phyloP scores from a whole-genome alignment of 2,888 invertebrate species.

The Julus scanicus region DNA sequence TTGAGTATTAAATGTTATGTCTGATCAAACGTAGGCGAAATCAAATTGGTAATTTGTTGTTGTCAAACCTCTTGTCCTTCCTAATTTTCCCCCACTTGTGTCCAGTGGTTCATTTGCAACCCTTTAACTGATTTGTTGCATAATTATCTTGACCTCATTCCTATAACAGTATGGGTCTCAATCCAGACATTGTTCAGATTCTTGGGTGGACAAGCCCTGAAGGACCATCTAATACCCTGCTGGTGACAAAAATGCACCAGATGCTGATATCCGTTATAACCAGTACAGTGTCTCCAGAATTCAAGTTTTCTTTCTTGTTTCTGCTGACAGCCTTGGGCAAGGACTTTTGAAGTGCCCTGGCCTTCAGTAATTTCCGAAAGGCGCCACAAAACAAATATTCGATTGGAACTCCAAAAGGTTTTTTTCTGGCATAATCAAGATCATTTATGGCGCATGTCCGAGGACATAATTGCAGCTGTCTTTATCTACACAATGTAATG shows the following conservation, averaged over 20 bases:
- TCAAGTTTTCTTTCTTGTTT: neutral
- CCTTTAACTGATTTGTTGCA: constrained; percentile 17
- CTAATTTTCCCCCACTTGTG: neutral
- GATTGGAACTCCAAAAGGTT: neutral
- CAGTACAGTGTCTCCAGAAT: neutral
- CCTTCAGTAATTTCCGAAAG: neutral
- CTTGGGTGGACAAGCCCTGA: neutral
- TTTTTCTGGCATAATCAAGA: constrained; percentile 4
- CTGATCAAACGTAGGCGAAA: neutral
- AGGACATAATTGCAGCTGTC: neutral
- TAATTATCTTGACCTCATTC: constrained; percentile 7
- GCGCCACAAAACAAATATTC: constrained; percentile 3
- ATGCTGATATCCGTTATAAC: neutral
- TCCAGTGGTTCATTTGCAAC: constrained; percentile 21
- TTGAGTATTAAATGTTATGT: neutral
- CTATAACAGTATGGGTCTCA: neutral
- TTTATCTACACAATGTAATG: too few relatives aligned
- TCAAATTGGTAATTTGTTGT: neutral
- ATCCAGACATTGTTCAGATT: neutral
- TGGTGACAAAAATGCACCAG: neutral
- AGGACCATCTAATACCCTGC: constrained; percentile 1
- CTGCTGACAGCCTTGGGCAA: neutral
- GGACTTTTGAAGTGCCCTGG: neutral
- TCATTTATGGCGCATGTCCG: constrained; percentile 15
- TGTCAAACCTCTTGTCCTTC: neutral